phyloP scores from a whole-genome alignment of 2,888 invertebrate genomes.

The Agyllia agylla region DNA sequence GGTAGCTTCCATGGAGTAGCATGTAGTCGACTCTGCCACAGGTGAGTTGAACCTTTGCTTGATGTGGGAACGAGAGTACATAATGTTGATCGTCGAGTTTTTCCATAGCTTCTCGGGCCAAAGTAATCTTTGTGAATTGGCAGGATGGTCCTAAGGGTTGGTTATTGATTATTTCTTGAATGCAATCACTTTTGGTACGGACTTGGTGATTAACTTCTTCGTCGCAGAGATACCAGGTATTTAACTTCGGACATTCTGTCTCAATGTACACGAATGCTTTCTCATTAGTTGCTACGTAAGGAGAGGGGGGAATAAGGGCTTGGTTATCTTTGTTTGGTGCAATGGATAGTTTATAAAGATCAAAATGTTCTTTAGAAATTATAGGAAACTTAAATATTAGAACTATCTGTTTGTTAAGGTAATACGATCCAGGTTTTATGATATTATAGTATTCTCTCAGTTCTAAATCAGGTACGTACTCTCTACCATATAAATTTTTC shows the following conservation, averaged over 20 bases:
- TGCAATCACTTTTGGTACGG: neutral
- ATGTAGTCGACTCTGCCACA: neutral
- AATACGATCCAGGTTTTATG: conserved; percentile 52
- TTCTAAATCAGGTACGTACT: conserved; percentile 40
- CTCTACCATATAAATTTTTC: conserved; percentile 23
- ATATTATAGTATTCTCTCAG: conserved; percentile 59
- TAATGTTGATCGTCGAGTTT: neutral
- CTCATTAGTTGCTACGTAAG: conserved; percentile 5
- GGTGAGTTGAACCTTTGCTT: neutral
- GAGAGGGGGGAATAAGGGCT: neutral
- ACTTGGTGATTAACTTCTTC: neutral
- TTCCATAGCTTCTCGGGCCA: neutral
- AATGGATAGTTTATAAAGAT: neutral
- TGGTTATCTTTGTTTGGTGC: conserved; percentile 8
- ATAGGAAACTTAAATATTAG: conserved; percentile 51
- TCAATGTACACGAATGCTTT: conserved; percentile 5
- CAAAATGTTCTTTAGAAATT: conserved; percentile 19
- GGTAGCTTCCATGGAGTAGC: neutral
- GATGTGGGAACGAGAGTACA: neutral
- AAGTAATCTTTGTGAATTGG: neutral
- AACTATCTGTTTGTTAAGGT: conserved; percentile 39
- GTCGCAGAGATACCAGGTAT: conserved; percentile 9
- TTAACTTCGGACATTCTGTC: conserved; percentile 1
- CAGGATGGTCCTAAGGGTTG: neutral
- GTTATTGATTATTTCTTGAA: neutral